Evolutionary conservation across 2,888 invertebrate genomes (phyloP).

Genomic region (Philereme transversata): DNA sequence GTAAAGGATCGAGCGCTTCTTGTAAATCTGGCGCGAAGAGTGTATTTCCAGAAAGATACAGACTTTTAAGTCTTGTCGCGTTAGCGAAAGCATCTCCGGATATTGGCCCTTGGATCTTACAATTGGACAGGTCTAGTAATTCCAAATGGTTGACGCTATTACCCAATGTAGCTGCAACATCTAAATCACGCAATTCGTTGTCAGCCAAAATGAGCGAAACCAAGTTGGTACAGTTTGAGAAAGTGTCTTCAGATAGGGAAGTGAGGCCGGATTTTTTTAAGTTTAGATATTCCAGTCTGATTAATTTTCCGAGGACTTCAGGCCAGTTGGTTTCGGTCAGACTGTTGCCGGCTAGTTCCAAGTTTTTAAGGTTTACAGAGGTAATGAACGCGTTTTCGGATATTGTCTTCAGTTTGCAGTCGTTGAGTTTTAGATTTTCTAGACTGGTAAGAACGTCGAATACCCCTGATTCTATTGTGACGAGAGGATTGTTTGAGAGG

Average conservation of each 20-base stretch:
- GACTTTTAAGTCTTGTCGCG: constrained; percentile 85
- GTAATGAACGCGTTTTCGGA: constrained; percentile 82
- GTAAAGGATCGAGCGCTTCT: constrained; percentile 86
- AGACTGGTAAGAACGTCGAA: constrained; percentile 87
- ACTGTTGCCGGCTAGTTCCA: constrained; percentile 86
- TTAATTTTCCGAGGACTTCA: constrained; percentile 83
- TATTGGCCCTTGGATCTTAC: constrained; percentile 86
- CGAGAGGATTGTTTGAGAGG: constrained; percentile 87
- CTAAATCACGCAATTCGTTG: constrained; percentile 86
- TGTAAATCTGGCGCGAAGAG: constrained; percentile 87
- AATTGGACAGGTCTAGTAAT: constrained; percentile 87
- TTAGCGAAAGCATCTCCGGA: constrained; percentile 88
- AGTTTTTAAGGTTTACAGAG: constrained; percentile 85
- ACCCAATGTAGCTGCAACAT: constrained; percentile 86
- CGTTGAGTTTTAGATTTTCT: constrained; percentile 86
- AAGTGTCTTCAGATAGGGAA: constrained; percentile 86
- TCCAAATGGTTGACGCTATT: constrained; percentile 86
- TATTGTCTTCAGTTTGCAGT: constrained; percentile 85
- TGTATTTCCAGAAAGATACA: constrained; percentile 87
- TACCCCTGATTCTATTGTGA: constrained; percentile 80
- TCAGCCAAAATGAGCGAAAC: constrained; percentile 86
- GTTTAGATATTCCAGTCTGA: constrained; percentile 86
- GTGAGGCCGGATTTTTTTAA: constrained; percentile 85
- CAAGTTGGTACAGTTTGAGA: constrained; percentile 86
- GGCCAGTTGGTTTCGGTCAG: constrained; percentile 85